Evolutionary conservation across 2,797 vertebrate species (phyloP).

Genomic region (Lagorchestes hirsutus): DNA sequence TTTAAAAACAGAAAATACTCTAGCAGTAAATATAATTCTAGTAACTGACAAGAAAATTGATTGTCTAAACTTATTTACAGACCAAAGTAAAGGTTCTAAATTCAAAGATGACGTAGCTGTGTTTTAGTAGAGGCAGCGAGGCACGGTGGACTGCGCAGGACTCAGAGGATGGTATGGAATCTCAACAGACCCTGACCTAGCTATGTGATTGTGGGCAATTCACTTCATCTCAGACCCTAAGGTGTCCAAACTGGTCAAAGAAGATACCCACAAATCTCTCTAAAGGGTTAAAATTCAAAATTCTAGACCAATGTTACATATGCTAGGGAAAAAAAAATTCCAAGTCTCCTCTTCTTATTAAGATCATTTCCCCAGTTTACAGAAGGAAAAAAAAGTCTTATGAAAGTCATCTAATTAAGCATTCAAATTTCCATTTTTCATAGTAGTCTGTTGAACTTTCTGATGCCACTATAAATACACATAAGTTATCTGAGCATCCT

Average conservation of each 20-base stretch:
- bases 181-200: not conserved
- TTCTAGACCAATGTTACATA: conserved; percentile 53
- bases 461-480: conserved; percentile 32
- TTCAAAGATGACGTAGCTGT: not conserved
- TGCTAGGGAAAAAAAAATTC: conserved; percentile 50
- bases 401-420: not conserved
- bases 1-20: not conserved
- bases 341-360: conserved; percentile 36
- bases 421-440: conserved; percentile 51
- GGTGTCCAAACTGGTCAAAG: not conserved
- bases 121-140: not conserved
- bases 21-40: not conserved
- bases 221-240: not conserved
- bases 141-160: not conserved
- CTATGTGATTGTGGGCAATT: not conserved
- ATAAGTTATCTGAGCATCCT: not conserved
- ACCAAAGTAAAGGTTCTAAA: not conserved
- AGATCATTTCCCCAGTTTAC: not conserved
- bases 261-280: not conserved
- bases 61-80: not conserved
- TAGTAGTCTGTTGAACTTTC: conserved; percentile 14
- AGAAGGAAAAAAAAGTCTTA: not conserved
- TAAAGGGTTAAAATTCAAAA: not conserved
- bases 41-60: not conserved
- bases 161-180: not conserved